Evolutionary conservation across 1,140 invertebrate species (phyloP).

Genomic region (Dendroctonus ponderosae): DNA sequence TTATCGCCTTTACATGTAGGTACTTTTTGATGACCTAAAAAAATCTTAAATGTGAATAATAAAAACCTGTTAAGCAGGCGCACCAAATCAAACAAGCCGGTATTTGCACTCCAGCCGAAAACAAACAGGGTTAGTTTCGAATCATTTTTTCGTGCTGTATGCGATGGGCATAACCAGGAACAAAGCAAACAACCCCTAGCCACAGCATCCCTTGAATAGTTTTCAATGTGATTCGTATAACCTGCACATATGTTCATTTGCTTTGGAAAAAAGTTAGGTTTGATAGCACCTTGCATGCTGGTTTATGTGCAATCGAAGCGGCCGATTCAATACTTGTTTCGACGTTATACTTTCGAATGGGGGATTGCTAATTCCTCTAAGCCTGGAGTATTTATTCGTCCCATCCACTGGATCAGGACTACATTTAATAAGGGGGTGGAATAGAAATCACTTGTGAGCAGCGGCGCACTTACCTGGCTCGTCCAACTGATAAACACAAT

Average conservation of each 20-base stretch:
- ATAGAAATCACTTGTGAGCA: conserved; percentile 33
- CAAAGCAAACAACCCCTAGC: conserved; percentile 15
- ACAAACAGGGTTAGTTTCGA: background rate
- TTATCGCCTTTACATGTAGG: too few relatives aligned
- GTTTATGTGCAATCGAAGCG: background rate
- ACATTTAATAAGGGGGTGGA: conserved; percentile 45
- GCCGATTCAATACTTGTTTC: conserved; percentile 34
- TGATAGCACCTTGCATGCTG: conserved; percentile 12
- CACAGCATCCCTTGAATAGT: conserved; percentile 43
- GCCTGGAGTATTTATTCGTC: conserved; percentile 49
- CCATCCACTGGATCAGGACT: conserved; percentile 44
- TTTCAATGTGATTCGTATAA: conserved; percentile 52
- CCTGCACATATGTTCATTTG: conserved; percentile 51
- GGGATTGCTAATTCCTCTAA: conserved; percentile 47
- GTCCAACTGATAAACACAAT: too few relatives aligned
- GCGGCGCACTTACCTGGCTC: conserved; percentile 24
- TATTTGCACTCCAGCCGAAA: conserved; percentile 1
- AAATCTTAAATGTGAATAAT: background rate
- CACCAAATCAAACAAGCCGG: background rate
- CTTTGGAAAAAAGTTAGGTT: conserved; percentile 42
- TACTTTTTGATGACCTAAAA: background rate
- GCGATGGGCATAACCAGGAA: conserved; percentile 8
- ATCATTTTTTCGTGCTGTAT: conserved; percentile 2
- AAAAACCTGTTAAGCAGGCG: too few relatives aligned
- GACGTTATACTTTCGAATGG: conserved; percentile 35